Conservation (phyloP, 2,888 invertebrate species). For the Drosophila pseudotakahashii region DNA sequence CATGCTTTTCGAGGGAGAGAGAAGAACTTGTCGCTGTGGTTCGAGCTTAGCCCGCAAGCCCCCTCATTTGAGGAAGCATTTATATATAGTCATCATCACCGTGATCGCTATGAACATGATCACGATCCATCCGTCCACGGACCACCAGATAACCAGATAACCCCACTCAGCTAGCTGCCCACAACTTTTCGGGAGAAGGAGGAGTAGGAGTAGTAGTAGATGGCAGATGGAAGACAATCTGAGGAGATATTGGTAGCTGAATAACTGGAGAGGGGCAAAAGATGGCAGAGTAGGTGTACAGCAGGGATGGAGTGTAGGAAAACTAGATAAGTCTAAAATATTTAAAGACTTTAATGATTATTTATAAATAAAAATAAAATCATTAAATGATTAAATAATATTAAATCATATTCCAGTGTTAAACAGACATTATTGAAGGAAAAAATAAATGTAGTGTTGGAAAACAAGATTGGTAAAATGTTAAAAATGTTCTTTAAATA, state of each 20-base stretch:
- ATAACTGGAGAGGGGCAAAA: constrained; percentile 2
- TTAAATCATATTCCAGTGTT: background rate
- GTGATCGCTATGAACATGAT: constrained; percentile 42
- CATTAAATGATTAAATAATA: no score
- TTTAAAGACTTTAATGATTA: background rate
- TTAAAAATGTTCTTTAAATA: no score
- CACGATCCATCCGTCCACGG: constrained; percentile 33
- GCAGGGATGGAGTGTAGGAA: constrained; percentile 19
- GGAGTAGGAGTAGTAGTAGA: constrained; percentile 11
- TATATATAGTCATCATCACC: constrained; percentile 48
- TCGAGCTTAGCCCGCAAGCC: constrained; percentile 44
- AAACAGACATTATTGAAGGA: background rate
- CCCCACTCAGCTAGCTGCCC: constrained; percentile 44
- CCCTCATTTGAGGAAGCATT: constrained; percentile 43
- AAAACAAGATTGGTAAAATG: no score
- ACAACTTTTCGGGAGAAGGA: constrained; percentile 13
- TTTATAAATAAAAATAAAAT: background rate
- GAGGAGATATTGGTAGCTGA: constrained; percentile 1
- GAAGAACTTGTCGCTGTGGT: constrained; percentile 56
- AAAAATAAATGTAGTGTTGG: no score
- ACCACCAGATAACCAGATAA: constrained; percentile 51
- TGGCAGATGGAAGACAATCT: constrained; percentile 13
- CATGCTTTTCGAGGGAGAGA: constrained; percentile 36
- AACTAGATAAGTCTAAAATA: no score
- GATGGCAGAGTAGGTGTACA: constrained; percentile 12